A percentile compares a stretch with the other conserved stretches of the same genome.
Conservation (phyloP, 2,113 vertebrate species). For the Laterallus jamaicensis region DNA sequence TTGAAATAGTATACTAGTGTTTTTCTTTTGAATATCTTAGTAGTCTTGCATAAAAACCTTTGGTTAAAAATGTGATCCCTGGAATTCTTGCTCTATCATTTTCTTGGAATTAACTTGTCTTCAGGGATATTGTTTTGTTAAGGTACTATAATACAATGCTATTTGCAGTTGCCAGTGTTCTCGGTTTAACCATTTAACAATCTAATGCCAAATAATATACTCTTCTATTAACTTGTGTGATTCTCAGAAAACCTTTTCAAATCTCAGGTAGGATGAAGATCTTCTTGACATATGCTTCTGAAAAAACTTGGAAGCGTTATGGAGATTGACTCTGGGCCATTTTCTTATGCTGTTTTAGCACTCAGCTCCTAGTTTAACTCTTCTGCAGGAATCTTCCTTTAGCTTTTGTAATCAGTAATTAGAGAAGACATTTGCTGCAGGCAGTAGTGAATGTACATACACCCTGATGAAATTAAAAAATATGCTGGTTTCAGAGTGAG, state of each 20-base stretch:
- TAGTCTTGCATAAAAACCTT: background rate
- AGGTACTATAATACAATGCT: background rate
- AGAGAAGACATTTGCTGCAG: background rate
- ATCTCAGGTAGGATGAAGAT: background rate
- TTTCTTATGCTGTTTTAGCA: background rate
- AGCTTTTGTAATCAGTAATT: background rate
- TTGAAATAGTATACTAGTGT: background rate
- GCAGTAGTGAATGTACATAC: background rate
- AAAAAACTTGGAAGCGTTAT: background rate
- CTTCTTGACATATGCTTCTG: rapidly evolving
- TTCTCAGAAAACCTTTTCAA: background rate
- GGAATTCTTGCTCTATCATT: background rate
- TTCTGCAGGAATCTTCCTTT: background rate
- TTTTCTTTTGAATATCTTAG: background rate
- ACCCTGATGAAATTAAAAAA: background rate
- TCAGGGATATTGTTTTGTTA: background rate
- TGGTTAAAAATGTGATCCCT: background rate
- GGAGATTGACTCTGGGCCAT: background rate
- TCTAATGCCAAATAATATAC: background rate
- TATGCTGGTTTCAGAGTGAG: background rate
- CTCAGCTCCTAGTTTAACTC: background rate
- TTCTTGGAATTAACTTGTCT: background rate
- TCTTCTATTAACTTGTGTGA: background rate
- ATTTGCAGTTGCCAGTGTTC: background rate
- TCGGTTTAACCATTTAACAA: background rate